Conservation (phyloP, 2,797 vertebrate genomes). For the Heliangelus exortis region DNA sequence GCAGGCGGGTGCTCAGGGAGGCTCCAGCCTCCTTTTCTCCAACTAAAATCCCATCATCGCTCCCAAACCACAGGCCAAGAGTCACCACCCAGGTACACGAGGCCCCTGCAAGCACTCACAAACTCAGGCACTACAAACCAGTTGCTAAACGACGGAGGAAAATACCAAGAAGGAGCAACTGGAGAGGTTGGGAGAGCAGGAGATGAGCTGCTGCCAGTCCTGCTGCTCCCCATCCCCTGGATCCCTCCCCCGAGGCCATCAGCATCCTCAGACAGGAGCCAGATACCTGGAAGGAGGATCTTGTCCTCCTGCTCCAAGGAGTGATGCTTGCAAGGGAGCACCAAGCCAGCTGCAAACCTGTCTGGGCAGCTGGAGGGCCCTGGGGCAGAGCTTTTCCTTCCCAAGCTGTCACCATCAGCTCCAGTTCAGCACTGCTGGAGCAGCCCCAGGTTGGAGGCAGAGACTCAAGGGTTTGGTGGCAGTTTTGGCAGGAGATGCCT, state of each 20-base stretch:
- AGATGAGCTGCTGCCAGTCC: neutral
- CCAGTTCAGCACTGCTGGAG: fast-evolving
- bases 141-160: fast-evolving
- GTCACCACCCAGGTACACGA: neutral
- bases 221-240: neutral
- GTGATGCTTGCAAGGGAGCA: neutral
- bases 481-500: neutral
- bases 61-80: fast-evolving
- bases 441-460: fast-evolving
- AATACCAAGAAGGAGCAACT: neutral
- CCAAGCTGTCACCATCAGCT: neutral
- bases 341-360: neutral
- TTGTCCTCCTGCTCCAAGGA: neutral
- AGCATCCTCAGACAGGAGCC: neutral
- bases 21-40: neutral
- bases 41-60: neutral
- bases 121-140: neutral
- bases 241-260: neutral
- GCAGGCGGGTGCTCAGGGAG: neutral
- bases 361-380: neutral
- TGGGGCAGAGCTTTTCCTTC: neutral
- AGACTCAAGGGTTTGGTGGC: fast-evolving
- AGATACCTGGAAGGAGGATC: neutral
- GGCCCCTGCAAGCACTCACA: neutral
- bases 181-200: neutral